Evolutionary conservation across 2,888 invertebrate species (phyloP).

Genomic region (Pristionchus japonicus): DNA sequence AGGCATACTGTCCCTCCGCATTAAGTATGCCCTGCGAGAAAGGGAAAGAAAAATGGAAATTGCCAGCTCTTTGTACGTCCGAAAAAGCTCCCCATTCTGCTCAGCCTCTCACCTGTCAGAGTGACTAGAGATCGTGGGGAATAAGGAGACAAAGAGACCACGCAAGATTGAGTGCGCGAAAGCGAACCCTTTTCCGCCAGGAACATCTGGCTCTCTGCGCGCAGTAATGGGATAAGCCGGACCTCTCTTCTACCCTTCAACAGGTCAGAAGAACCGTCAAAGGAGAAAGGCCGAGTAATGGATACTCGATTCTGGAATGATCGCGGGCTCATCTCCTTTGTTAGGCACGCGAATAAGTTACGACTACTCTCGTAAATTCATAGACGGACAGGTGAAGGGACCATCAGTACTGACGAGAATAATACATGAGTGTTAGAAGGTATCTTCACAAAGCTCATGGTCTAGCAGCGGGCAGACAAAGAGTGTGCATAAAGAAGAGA

Average conservation of each 20-base stretch:
- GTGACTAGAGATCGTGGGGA: too few species aligned
- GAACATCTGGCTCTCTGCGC: neutral
- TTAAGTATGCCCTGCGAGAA: neutral
- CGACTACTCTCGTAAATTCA: neutral
- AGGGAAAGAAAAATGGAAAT: too few species aligned
- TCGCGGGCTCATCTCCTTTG: neutral
- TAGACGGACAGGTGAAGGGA: neutral
- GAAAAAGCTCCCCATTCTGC: too few species aligned
- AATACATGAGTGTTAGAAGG: too few species aligned
- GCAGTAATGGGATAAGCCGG: neutral
- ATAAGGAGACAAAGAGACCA: neutral
- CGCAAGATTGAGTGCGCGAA: neutral
- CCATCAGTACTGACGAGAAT: too few species aligned
- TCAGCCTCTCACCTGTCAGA: too few species aligned
- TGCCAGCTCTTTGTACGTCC: too few species aligned
- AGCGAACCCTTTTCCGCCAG: neutral
- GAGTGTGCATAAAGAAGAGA: too few species aligned
- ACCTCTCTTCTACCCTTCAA: neutral
- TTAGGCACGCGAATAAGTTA: neutral
- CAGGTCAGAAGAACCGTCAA: neutral
- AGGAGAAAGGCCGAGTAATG: neutral
- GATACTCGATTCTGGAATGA: neutral
- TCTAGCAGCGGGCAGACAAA: too few species aligned
- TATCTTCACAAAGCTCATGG: too few species aligned
- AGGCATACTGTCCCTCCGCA: neutral